Evolutionary conservation across 2,113 vertebrate genomes (phyloP).

Genomic region (Henicopernis longicauda): DNA sequence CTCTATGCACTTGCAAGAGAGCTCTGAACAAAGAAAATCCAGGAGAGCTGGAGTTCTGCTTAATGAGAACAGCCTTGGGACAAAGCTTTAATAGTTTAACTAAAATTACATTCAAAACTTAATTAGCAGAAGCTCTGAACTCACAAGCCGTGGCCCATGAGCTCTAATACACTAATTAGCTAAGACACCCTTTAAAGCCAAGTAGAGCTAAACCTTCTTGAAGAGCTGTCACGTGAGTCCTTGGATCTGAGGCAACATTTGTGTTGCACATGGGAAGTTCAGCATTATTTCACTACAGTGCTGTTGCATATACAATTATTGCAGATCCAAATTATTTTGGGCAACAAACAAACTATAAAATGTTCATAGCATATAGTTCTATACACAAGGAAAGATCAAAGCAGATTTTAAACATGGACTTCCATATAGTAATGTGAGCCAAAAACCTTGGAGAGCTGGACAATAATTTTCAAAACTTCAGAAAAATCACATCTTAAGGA

Average conservation of each 20-base stretch:
- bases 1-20: slow-evolving; percentile 10
- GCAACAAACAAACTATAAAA: neutral
- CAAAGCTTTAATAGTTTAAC: slow-evolving; percentile 71
- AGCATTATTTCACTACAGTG: neutral
- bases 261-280: neutral
- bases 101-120: slow-evolving; percentile 72
- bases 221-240: slow-evolving; percentile 14
- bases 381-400: neutral
- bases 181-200: slow-evolving; percentile 62
- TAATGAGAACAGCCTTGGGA: slow-evolving; percentile 65
- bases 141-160: slow-evolving; percentile 58
- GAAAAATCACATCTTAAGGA: neutral
- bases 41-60: slow-evolving; percentile 41
- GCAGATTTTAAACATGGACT: neutral
- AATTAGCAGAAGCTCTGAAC: slow-evolving; percentile 73
- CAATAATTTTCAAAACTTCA: neutral
- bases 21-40: slow-evolving; percentile 50
- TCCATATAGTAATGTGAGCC: neutral
- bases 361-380: neutral
- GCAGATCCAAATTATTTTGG: neutral
- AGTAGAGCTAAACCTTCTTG: slow-evolving; percentile 35
- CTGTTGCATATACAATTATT: neutral
- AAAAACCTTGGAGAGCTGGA: neutral
- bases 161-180: slow-evolving; percentile 72
- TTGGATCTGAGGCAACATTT: slow-evolving; percentile 41